Conservation (phyloP, 2,797 vertebrate genomes). For the Galagoides demidoff region DNA sequence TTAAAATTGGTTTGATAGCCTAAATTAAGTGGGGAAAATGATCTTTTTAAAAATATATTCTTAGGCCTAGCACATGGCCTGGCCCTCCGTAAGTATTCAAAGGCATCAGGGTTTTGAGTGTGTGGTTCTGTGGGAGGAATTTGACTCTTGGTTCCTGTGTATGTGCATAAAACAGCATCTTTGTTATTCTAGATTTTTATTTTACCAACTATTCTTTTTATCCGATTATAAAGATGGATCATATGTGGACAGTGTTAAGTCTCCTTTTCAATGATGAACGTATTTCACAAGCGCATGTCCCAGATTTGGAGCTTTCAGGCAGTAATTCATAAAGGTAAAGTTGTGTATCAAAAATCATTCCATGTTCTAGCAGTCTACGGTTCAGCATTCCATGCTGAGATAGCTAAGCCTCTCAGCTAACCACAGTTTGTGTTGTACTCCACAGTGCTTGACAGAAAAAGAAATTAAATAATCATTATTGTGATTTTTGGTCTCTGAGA, state of each 20-base stretch:
- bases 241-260: not conserved
- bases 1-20: not conserved
- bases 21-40: not conserved
- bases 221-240: not conserved
- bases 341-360: not conserved
- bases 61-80: not conserved
- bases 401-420: not conserved
- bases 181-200: conserved; percentile 1
- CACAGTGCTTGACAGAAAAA: conserved; percentile 13
- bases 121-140: not conserved
- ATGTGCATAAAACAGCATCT: not conserved
- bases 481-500: conserved; percentile 20
- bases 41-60: not conserved
- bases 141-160: not conserved
- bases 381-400: not conserved
- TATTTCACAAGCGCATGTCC: not conserved
- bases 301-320: not conserved
- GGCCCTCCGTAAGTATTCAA: not conserved
- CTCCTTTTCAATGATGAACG: not conserved
- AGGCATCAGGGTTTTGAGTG: not conserved
- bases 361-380: not conserved
- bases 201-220: not conserved
- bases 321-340: not conserved
- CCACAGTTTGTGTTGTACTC: not conserved
- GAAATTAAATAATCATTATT: conserved; percentile 36